phyloP scores from a whole-genome alignment of 2,113 vertebrate genomes.

The Proteles cristata region DNA sequence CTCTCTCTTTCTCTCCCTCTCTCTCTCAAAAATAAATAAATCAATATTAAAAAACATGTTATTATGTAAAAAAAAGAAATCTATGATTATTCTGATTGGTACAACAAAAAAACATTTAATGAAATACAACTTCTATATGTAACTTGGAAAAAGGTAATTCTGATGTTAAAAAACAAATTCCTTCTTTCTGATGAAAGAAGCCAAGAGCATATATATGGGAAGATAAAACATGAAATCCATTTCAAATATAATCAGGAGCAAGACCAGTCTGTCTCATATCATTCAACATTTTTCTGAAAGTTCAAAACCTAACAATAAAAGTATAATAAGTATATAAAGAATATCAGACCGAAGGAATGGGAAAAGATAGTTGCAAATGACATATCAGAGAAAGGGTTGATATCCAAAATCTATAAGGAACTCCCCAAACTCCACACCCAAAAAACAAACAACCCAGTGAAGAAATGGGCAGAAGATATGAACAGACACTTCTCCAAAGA shows the following conservation, averaged over 20 bases:
- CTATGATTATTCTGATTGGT: background rate
- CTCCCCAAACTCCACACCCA: too few species aligned
- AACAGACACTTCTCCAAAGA: too few species aligned
- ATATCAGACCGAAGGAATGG: background rate
- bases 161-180: background rate
- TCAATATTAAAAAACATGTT: background rate
- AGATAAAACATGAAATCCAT: background rate
- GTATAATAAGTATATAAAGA: background rate
- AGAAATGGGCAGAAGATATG: too few species aligned
- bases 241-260: constrained; percentile 1
- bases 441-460: too few species aligned
- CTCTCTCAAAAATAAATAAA: too few species aligned
- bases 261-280: background rate
- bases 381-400: too few species aligned
- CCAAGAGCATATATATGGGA: background rate
- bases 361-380: too few species aligned
- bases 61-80: background rate
- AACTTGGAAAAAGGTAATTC: background rate
- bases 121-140: background rate
- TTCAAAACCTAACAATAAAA: background rate
- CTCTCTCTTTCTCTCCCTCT: too few species aligned
- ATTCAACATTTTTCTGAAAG: background rate
- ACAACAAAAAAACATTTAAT: background rate
- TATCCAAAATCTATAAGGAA: too few species aligned
- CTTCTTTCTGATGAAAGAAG: background rate